Evolutionary conservation across 2,888 invertebrate genomes (phyloP), one percentile per base, ranked within the genome.

Genomic region (Aethes cnicana): DNA sequence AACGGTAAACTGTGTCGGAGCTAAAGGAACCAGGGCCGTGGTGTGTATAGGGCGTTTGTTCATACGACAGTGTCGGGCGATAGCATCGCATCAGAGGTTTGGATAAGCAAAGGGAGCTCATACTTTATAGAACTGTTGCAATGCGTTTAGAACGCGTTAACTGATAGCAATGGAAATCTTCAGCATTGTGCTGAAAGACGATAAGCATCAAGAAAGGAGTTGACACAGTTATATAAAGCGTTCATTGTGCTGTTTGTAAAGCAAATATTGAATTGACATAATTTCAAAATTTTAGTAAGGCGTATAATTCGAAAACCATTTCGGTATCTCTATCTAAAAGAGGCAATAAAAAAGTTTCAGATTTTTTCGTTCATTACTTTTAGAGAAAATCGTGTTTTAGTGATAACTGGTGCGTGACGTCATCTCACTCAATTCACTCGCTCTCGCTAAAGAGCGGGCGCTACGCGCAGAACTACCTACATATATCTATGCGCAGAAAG

Each of bases 1-100:
- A 89, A 87, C 88, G 85, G 88, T 80, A 76, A 63, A 64, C 63
- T 63, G 69, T 74, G 71, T 69, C 56, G 64, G 53, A 58, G 67
- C 66, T 68, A 65, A 61, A 64, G 66, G 65, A 65, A 66, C 68
- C 62, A 61, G 66, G 58, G 60, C 65, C 56, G 55, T 54, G 58
- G 65, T 61, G 64, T 64, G 67, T 68, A 73, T 74, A 76, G 75
- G 70, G 70, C 73, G 68, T 60, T 60, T 53, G 50, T 50, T 50
- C 50, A 50, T 50, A 61, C 66, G 63, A 57, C 59, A 54, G 64
- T 39, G 48, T 41, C 32, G 11, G 32, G 21, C 59, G 59, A 53
- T 64, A 62, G 58, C 62, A 55, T 47, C 52, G 59, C 59, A 66
- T 47, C 47, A 53, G 39, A 33, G 56, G 42, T 41, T 52, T 52